These are phyloP conservation scores for Ceraclea dissimilis DNA, from an alignment of 2,888 invertebrate genomes.

Conservation along the genomic window DNA sequence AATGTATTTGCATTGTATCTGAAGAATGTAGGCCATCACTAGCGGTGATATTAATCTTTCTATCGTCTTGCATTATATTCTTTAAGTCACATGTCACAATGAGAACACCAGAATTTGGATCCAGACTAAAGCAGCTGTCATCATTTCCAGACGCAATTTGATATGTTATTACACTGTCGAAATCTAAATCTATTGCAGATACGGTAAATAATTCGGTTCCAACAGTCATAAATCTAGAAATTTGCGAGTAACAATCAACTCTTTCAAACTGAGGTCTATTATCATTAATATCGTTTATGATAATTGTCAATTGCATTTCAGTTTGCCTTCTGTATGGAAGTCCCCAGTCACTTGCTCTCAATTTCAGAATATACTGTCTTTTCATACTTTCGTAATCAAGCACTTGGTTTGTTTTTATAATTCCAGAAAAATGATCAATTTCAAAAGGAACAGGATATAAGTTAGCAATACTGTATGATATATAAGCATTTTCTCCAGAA, in stretches of 20 bases:
- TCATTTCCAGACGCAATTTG: slow-evolving; percentile 81
- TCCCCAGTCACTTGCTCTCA: slow-evolving; percentile 95
- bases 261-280: slow-evolving; percentile 87
- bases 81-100: slow-evolving; percentile 76
- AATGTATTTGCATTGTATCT: slow-evolving; percentile 68
- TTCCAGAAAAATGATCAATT: slow-evolving; percentile 89
- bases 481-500: slow-evolving; percentile 89
- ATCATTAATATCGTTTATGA: slow-evolving; percentile 82
- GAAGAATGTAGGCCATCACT: slow-evolving; percentile 91
- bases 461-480: slow-evolving; percentile 91
- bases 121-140: slow-evolving; percentile 82
- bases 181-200: slow-evolving; percentile 90
- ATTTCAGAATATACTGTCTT: slow-evolving; percentile 68
- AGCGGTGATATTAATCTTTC: slow-evolving; percentile 78
- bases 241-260: slow-evolving; percentile 75
- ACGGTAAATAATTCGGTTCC: slow-evolving; percentile 79
- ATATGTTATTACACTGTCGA: slow-evolving; percentile 84
- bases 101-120: slow-evolving; percentile 71
- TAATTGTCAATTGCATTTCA: slow-evolving; percentile 77
- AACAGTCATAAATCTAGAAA: slow-evolving; percentile 66
- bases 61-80: slow-evolving; percentile 58
- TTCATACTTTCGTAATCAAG: slow-evolving; percentile 90
- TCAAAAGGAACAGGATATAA: slow-evolving; percentile 86
- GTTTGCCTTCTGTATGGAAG: slow-evolving; percentile 85
- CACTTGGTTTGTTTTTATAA: slow-evolving; percentile 71